Evolutionary conservation across 2,888 invertebrate genomes (phyloP).

Genomic region (Pristionchus maxplancki): DNA sequence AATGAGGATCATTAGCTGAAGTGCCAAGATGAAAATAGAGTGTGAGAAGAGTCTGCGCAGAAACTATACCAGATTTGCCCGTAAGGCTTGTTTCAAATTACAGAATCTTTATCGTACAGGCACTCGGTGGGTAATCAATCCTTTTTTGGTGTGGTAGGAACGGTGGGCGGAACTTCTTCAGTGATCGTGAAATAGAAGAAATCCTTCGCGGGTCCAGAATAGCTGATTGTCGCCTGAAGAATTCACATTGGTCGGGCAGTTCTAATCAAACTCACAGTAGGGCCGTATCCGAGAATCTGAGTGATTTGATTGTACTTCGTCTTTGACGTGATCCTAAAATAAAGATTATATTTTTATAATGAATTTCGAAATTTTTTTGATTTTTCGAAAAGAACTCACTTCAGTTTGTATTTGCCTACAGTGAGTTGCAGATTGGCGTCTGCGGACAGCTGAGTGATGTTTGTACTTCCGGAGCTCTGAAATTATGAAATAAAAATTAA

Average conservation of each 20-base stretch:
- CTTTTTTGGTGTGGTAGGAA: background rate
- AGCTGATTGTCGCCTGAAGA: background rate
- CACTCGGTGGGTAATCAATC: background rate
- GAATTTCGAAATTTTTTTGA: background rate
- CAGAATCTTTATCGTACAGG: conserved; percentile 33
- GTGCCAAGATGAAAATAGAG: background rate
- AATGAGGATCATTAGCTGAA: background rate
- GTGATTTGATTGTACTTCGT: background rate
- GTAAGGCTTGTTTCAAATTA: background rate
- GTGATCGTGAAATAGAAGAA: background rate
- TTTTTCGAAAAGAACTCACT: background rate
- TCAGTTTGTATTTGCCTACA: conserved; percentile 11
- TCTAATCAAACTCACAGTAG: background rate
- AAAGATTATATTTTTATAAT: background rate
- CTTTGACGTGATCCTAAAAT: background rate
- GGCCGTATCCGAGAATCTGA: background rate
- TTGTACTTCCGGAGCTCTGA: background rate
- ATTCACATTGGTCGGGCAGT: too few relatives aligned
- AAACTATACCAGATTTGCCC: background rate
- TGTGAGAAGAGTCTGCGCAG: background rate
- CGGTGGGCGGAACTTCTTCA: background rate
- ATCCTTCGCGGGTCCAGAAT: background rate
- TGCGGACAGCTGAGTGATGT: background rate
- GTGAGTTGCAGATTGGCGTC: conserved; percentile 20
- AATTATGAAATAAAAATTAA: too few relatives aligned